phyloP scores from a whole-genome alignment of 2,888 invertebrate species.

The Chironomus riparius region DNA sequence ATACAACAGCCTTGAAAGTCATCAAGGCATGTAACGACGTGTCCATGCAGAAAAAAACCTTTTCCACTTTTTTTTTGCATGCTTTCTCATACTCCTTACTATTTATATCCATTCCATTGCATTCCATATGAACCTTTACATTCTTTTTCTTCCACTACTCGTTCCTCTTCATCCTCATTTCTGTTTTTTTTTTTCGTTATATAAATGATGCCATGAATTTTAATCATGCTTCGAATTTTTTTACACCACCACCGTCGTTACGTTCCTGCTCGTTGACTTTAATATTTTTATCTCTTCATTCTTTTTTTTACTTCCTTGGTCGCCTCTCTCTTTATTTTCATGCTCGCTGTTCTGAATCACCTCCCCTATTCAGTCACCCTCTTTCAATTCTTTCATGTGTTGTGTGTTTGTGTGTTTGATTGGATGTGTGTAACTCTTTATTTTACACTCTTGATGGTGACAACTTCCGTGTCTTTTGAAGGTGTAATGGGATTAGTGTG shows the following conservation, averaged over 20 bases:
- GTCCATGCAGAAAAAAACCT: slow-evolving; percentile 12
- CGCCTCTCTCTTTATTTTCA: no score
- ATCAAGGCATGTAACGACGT: slow-evolving; percentile 20
- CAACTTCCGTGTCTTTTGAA: neutral
- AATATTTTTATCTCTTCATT: slow-evolving; percentile 14
- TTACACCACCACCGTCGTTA: slow-evolving; percentile 4
- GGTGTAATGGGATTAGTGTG: no score
- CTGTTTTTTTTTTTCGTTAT: neutral
- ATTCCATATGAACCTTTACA: neutral
- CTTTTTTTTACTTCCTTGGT: neutral
- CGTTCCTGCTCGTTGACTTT: slow-evolving; percentile 7
- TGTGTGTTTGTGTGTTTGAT: no score
- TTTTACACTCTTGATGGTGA: neutral
- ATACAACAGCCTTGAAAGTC: slow-evolving; percentile 18
- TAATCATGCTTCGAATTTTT: slow-evolving; percentile 16
- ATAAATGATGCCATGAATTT: slow-evolving; percentile 18
- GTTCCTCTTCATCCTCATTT: no score
- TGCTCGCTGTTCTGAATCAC: no score
- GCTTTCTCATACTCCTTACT: neutral
- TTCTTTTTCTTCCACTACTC: no score
- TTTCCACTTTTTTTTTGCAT: neutral
- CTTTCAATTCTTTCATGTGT: neutral
- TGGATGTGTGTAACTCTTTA: neutral
- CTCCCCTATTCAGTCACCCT: neutral
- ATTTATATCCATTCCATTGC: neutral